A percentile compares a stretch with the other conserved stretches of the same genome.
Conservation (phyloP, 2,797 vertebrate species). For the Lepus oiostolus region DNA sequence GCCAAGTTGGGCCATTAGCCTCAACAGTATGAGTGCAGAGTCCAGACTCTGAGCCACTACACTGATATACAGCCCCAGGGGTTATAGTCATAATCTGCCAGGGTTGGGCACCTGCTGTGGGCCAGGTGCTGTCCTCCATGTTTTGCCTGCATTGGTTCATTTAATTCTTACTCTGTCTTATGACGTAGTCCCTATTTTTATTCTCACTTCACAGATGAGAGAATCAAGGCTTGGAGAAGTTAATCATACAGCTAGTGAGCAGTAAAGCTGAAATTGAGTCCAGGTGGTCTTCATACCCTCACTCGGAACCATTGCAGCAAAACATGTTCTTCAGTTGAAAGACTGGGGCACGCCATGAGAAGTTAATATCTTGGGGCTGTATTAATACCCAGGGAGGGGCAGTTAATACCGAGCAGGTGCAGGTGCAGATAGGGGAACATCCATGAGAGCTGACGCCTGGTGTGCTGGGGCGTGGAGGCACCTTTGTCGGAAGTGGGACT, state of each 20-base stretch:
- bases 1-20: neutral
- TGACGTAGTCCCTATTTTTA: neutral
- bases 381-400: neutral
- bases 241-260: neutral
- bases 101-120: rapidly evolving
- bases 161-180: slow-evolving; percentile 16
- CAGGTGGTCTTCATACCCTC: neutral
- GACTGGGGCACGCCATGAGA: neutral
- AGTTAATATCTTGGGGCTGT: neutral
- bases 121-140: neutral
- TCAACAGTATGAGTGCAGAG: neutral
- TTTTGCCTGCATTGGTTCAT: neutral
- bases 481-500: neutral
- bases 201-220: neutral
- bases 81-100: neutral
- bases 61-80: neutral
- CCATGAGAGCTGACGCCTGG: neutral
- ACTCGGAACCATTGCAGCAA: neutral
- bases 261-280: neutral
- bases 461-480: neutral
- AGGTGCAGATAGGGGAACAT: neutral
- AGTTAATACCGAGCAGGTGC: neutral
- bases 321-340: neutral
- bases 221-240: neutral
- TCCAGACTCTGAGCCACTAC: neutral